Base-by-base conservation (phyloP, 2,888 invertebrate genomes). In the Punctoribates punctum region DNA sequence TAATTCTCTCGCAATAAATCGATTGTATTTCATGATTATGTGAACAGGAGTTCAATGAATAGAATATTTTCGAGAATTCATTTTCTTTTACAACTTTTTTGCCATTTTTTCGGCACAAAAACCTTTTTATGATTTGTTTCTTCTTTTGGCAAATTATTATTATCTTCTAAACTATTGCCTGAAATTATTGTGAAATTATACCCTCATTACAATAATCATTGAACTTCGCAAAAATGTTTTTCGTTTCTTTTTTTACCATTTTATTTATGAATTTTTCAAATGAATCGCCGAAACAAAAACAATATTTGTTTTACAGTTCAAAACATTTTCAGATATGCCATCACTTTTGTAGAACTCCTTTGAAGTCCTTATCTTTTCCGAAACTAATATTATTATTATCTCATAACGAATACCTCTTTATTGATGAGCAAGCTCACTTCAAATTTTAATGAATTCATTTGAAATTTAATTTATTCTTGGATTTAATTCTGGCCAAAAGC, bases 201-300 rank as follows among this genome's bases (percentile, higher is more conserved):
- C 51, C n/a, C 51, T 51, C 51, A 51, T 51, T 51, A 51, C 51
- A 51, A 51, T 51, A 20, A 51, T 51, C 51, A 20, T 17, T 51
- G 51, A 51, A 51, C 51, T 51, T n/a, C n/a, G 17, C n/a, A 20
- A n/a, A 51, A 8, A n/a, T 51, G 11, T 42, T 42, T 42, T 42
- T 42, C 42, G 11, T 51, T 51, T 51, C 11, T n/a, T 51, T 51
- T 20, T n/a, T 51, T 20, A 4, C 20, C 51, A n/a, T 51, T 51
- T 34, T 34, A 34, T 34, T 42, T 42, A 48, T 48, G 46, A 48
- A 48, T 15, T 48, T 48, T 48, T 34, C 34, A 34, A 20, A 17
- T 51, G 51, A n/a, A 51, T 51, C 1, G 11, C 51, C n/a, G 4
- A 20, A 48, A 51, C n/a, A 20, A 51, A 51, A 17, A 51, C 9